Percentiles rank a stretch among this genome's conserved stretches.
Evolutionary conservation across 2,888 invertebrate species (phyloP).

Genomic region (Scaptomyza flava): DNA sequence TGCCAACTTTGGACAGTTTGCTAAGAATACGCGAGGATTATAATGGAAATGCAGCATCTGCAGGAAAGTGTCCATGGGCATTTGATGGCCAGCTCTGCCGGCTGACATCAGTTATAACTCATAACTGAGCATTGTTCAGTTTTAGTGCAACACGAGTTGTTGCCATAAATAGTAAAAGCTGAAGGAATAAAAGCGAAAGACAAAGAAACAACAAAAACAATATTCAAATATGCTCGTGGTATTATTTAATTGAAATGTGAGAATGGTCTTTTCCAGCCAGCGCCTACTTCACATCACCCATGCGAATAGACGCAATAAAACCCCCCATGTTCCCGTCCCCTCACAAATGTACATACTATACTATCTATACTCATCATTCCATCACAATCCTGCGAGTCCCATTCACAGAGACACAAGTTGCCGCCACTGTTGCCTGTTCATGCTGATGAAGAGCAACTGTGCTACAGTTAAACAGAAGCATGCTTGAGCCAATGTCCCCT

Average conservation of each 20-base stretch:
- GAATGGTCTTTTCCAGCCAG: conserved; percentile 74
- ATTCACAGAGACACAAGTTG: conserved; percentile 52
- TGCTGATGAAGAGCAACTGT: conserved; percentile 71
- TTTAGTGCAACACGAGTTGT: conserved; percentile 58
- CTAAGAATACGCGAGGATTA: not conserved
- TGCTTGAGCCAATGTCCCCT: conserved; percentile 73
- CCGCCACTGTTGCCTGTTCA: conserved; percentile 37
- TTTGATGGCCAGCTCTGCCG: conserved; percentile 34
- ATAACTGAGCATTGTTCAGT: conserved; percentile 39
- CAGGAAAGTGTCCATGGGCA: conserved; percentile 33
- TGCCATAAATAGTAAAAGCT: conserved; percentile 66
- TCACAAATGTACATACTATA: not conserved
- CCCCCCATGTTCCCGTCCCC: not conserved
- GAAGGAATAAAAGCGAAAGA: conserved; percentile 12
- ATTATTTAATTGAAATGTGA: conserved; percentile 75
- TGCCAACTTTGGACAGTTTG: conserved; percentile 12
- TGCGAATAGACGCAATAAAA: conserved; percentile 12
- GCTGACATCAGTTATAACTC: conserved; percentile 15
- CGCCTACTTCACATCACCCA: conserved; percentile 41
- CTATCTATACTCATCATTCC: conserved; percentile 9
- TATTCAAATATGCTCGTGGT: conserved; percentile 51
- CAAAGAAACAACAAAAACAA: conserved; percentile 50
- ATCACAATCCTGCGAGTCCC: conserved; percentile 49
- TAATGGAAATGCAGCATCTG: conserved; percentile 9
- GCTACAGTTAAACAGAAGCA: conserved; percentile 67